Evolutionary conservation across 2,797 vertebrate genomes (phyloP).

Genomic region (Macrochelys suwanniensis): DNA sequence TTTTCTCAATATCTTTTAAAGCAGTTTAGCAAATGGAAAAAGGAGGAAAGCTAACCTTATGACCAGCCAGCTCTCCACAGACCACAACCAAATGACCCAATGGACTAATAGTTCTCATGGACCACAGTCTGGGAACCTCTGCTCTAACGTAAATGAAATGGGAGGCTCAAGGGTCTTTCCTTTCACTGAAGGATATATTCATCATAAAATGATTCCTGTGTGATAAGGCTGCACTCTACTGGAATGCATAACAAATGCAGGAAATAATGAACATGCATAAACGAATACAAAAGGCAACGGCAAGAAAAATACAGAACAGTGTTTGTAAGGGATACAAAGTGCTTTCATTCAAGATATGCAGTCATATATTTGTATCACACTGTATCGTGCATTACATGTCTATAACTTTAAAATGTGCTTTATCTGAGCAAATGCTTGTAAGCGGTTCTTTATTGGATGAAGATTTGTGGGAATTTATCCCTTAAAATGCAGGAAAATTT

Average conservation of each 20-base stretch:
- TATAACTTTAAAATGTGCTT: neutral
- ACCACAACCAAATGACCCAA: neutral
- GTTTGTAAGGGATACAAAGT: neutral
- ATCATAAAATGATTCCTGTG: fast-evolving
- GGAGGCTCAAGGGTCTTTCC: neutral
- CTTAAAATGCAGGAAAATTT: neutral
- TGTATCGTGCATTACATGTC: neutral
- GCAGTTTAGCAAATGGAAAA: fast-evolving
- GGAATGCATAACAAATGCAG: neutral
- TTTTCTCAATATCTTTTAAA: fast-evolving
- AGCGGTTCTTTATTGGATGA: fast-evolving
- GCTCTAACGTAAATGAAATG: neutral
- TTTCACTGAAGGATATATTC: neutral
- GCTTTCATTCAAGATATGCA: neutral
- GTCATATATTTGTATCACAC: neutral
- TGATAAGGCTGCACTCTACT: conserved; percentile 51
- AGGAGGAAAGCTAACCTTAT: neutral
- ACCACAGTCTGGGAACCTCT: neutral
- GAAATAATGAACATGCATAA: fast-evolving
- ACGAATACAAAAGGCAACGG: neutral
- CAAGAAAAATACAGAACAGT: fast-evolving
- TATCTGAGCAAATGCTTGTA: no score
- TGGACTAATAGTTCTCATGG: neutral
- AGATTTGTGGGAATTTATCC: neutral
- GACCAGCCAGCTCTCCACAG: neutral